A percentile compares a stretch with the other conserved stretches of the same genome.
These are phyloP conservation scores for Drosophila sulfurigaster DNA, from an alignment of 1,140 invertebrate genomes.

Conservation along the genomic window DNA sequence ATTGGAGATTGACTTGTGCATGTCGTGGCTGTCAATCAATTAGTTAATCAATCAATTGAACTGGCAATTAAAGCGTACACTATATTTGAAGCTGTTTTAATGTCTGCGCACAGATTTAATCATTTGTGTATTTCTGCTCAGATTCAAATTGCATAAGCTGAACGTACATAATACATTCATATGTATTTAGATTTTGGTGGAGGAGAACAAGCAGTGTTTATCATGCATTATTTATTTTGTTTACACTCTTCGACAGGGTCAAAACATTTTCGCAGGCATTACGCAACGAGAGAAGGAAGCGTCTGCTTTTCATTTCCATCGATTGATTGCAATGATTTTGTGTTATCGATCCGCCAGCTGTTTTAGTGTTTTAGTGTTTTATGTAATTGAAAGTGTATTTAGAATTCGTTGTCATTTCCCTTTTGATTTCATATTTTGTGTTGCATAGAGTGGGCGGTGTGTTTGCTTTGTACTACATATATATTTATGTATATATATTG, in stretches of 20 bases:
- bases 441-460: neutral
- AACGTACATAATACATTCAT: neutral
- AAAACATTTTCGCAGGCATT: neutral
- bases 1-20: neutral
- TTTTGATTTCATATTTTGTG: neutral
- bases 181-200: slow-evolving; percentile 1
- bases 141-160: slow-evolving; percentile 32
- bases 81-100: neutral
- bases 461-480: slow-evolving; percentile 1
- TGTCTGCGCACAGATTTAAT: neutral
- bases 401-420: too few relatives aligned
- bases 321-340: too few relatives aligned
- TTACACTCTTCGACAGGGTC: slow-evolving; percentile 1
- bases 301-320: too few relatives aligned
- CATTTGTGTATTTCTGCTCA: slow-evolving; percentile 2
- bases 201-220: slow-evolving; percentile 17
- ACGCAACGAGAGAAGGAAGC: neutral
- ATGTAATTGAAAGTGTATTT: too few relatives aligned
- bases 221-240: slow-evolving; percentile 24
- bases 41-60: slow-evolving; percentile 6
- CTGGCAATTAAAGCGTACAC: neutral
- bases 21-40: neutral
- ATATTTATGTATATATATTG: neutral
- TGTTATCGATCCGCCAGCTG: neutral
- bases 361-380: neutral